These are phyloP conservation scores for Neodiprion pinetum DNA, from an alignment of 1,140 invertebrate genomes.

Conservation along the genomic window DNA sequence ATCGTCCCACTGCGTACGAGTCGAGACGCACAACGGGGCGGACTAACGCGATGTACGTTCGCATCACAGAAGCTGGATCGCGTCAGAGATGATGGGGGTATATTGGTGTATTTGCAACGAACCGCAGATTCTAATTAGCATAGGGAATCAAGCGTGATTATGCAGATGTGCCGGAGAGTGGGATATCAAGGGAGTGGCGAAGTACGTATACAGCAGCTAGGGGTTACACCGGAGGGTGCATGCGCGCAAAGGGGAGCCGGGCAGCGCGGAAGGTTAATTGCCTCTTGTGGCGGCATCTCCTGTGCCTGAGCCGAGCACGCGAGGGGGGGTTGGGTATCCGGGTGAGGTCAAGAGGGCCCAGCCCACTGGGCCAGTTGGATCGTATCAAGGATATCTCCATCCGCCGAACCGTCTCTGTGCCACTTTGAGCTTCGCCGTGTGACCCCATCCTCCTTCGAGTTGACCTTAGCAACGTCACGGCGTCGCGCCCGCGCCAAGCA, in stretches of 20 bases:
- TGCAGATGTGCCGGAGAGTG: constrained; percentile 50
- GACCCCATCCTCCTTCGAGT: constrained; percentile 31
- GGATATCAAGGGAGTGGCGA: constrained; percentile 44
- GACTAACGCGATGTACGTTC: background rate
- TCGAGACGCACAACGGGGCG: no score
- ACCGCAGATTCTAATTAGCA: constrained; percentile 57
- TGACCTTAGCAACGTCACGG: constrained; percentile 40
- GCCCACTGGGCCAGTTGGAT: constrained; percentile 28
- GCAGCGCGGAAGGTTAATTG: constrained; percentile 56
- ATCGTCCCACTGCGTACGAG: no score
- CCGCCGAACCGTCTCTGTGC: background rate
- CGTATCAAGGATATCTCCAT: constrained; percentile 36
- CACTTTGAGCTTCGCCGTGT: constrained; percentile 12
- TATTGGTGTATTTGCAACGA: constrained; percentile 44
- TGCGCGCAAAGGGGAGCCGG: constrained; percentile 34
- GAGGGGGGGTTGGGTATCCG: constrained; percentile 19
- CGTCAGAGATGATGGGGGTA: constrained; percentile 40
- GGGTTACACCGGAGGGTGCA: constrained; percentile 19
- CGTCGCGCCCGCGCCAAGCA: constrained; percentile 36
- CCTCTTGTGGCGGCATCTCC: constrained; percentile 52
- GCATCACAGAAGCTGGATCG: background rate
- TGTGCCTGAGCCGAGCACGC: constrained; percentile 43
- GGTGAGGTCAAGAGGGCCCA: constrained; percentile 1
- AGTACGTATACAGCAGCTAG: constrained; percentile 18
- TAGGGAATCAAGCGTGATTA: constrained; percentile 58